Conservation (phyloP, 2,113 vertebrate species). For the Heloderma charlesbogerti region DNA sequence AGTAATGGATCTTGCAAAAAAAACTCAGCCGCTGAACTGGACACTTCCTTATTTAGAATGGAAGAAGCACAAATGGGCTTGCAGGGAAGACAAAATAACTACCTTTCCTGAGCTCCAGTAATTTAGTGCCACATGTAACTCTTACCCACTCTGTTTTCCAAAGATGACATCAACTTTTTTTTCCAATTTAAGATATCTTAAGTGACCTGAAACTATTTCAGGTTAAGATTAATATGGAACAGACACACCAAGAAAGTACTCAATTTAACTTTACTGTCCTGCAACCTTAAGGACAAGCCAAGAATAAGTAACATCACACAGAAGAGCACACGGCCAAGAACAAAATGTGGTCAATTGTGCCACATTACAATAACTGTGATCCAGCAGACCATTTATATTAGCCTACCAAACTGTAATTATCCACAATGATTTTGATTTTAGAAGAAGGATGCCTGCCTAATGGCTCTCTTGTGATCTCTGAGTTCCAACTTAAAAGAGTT, state of each 20-base stretch:
- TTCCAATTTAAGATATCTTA: constrained; percentile 66
- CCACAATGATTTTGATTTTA: not conserved
- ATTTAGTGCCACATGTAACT: not conserved
- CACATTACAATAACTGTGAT: not conserved
- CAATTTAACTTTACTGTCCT: constrained; percentile 44
- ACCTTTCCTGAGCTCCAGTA: not conserved
- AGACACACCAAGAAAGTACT: constrained; percentile 55
- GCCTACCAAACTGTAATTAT: not conserved
- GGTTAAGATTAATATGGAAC: constrained; percentile 64
- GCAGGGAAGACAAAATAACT: not conserved
- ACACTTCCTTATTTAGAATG: not conserved
- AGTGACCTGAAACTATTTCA: constrained; percentile 71
- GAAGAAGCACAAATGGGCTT: no score
- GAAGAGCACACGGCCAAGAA: not conserved
- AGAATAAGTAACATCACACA: constrained; percentile 43
- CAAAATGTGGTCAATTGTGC: not conserved
- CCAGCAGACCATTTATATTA: constrained; percentile 14
- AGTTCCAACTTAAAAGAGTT: not conserved
- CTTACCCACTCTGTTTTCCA: constrained; percentile 49
- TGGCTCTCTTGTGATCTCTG: not conserved
- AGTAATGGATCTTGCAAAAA: not conserved
- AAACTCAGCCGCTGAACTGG: not conserved
- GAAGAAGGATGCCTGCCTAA: not conserved
- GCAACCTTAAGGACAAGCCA: constrained; percentile 60
- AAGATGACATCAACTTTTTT: constrained; percentile 56